Conservation (phyloP, 1,140 invertebrate species). For the Monomorium pharaonis region DNA sequence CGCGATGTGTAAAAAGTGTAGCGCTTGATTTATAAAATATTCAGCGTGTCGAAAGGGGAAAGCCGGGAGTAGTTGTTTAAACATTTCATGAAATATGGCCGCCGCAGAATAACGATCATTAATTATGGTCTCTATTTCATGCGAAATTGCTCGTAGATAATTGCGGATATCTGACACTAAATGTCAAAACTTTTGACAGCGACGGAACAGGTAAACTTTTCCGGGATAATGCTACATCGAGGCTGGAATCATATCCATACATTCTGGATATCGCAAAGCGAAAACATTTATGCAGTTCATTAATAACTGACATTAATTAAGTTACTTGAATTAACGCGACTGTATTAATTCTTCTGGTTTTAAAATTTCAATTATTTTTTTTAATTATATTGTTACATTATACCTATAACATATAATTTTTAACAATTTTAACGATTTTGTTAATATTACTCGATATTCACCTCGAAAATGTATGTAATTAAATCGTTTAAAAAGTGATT, state of each 20-base stretch:
- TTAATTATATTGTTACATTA: background rate
- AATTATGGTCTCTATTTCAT: slow-evolving; percentile 49
- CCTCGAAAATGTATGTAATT: background rate
- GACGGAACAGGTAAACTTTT: slow-evolving; percentile 43
- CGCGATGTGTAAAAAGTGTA: slow-evolving; percentile 18
- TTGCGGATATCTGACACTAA: slow-evolving; percentile 50
- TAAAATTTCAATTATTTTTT: background rate
- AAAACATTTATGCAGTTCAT: background rate
- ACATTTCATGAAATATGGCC: slow-evolving; percentile 34
- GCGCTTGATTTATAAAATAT: slow-evolving; percentile 45
- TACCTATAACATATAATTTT: background rate
- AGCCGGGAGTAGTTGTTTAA: slow-evolving; percentile 25
- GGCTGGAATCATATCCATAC: background rate
- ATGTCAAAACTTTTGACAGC: slow-evolving; percentile 42
- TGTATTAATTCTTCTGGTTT: background rate
- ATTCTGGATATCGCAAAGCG: background rate
- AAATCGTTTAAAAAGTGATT: background rate
- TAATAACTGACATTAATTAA: slow-evolving; percentile 17
- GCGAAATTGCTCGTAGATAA: slow-evolving; percentile 47
- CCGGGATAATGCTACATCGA: slow-evolving; percentile 21
- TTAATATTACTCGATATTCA: background rate
- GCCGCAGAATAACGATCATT: slow-evolving; percentile 31
- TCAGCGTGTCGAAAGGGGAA: slow-evolving; percentile 20
- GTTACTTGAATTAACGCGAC: background rate
- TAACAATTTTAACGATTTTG: background rate